A percentile compares a stretch with the other conserved stretches of the same genome.
Conservation (phyloP, 2,888 invertebrate species). For the Pocota personata region DNA sequence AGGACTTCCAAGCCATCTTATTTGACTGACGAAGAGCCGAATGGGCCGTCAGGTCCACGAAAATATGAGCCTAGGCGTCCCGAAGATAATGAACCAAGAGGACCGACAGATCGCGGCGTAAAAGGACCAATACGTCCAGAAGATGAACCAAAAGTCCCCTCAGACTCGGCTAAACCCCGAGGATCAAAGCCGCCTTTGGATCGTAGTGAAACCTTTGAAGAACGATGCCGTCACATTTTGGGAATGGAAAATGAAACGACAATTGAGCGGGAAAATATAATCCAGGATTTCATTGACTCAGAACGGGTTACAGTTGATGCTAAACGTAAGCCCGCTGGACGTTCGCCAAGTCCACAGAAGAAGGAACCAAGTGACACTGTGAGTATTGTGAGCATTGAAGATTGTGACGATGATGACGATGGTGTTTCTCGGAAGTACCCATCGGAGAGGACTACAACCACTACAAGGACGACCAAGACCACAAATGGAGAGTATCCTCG, state of each 20-base stretch:
- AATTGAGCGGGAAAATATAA: constrained; percentile 57
- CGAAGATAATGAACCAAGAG: constrained; percentile 4
- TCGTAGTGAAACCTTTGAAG: constrained; percentile 89
- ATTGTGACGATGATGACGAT: constrained; percentile 79
- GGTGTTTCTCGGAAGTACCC: constrained; percentile 74
- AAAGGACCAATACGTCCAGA: not conserved
- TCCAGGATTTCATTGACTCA: constrained; percentile 61
- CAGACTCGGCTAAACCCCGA: constrained; percentile 79
- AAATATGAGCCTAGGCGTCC: not conserved
- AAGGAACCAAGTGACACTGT: constrained; percentile 70
- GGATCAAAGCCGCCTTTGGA: constrained; percentile 85
- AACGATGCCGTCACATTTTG: constrained; percentile 88
- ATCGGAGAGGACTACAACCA: constrained; percentile 47
- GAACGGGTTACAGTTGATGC: constrained; percentile 52
- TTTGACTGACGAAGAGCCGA: not conserved
- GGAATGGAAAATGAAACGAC: constrained; percentile 84
- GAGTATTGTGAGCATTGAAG: constrained; percentile 80
- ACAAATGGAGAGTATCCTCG: not conserved
- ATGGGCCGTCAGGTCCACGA: not conserved
- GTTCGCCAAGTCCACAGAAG: constrained; percentile 23
- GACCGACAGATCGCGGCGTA: not conserved
- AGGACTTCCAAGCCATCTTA: not conserved
- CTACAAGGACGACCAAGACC: constrained; percentile 17
- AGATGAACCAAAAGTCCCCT: constrained; percentile 73
- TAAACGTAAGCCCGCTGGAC: not conserved